These are phyloP conservation scores for Drosophila sturtevanti DNA, from an alignment of 1,140 invertebrate species.

Conservation along the genomic window DNA sequence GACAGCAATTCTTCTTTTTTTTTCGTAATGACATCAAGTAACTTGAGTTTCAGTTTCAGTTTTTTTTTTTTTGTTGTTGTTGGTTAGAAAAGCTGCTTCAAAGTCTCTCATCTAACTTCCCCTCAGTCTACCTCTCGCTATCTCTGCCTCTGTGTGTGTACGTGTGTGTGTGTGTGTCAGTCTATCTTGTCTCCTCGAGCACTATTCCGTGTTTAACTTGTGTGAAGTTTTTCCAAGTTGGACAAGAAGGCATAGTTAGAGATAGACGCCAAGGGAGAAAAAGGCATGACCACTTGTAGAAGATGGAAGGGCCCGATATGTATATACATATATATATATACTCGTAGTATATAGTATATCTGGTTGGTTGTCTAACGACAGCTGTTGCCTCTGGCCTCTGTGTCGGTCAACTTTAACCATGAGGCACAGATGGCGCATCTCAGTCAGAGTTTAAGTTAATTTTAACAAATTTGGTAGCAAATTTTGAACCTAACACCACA, in stretches of 20 bases:
- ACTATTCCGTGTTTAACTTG: constrained; percentile 77
- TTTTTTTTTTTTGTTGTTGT: constrained; percentile 21
- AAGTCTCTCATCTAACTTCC: constrained; percentile 11
- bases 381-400: constrained; percentile 45
- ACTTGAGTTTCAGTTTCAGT: constrained; percentile 34
- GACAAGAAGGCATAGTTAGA: constrained; percentile 20
- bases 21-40: constrained; percentile 58
- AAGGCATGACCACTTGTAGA: constrained; percentile 47
- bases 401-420: constrained; percentile 52
- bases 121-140: neutral
- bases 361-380: constrained; percentile 36
- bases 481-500: neutral
- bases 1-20: constrained; percentile 20
- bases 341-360: no score
- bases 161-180: neutral
- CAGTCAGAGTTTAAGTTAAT: constrained; percentile 51
- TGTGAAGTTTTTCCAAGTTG: constrained; percentile 68
- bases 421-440: constrained; percentile 13
- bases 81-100: constrained; percentile 59
- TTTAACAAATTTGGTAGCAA: constrained; percentile 13
- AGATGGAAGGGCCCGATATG: neutral
- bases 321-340: neutral
- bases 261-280: neutral
- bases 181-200: constrained; percentile 47
- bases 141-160: neutral